phyloP scores from a whole-genome alignment of 2,797 vertebrate species.

The Telmatherina bonti region DNA sequence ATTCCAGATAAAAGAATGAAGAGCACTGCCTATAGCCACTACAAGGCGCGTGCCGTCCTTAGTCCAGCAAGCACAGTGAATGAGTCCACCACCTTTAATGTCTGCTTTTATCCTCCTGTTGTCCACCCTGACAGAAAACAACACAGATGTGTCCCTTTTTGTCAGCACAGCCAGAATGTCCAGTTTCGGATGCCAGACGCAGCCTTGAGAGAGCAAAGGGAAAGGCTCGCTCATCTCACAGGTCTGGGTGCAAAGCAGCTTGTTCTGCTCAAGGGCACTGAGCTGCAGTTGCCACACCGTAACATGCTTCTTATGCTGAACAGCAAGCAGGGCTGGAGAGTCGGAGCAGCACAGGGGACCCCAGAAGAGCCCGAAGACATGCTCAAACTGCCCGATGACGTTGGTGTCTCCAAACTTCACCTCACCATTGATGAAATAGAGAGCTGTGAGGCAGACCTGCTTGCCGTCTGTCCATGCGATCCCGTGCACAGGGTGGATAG shows the following conservation, averaged over 20 bases:
- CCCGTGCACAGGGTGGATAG: constrained; percentile 91
- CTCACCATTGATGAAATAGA: constrained; percentile 83
- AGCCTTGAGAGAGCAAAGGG: constrained; percentile 92
- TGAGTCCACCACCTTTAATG: constrained; percentile 82
- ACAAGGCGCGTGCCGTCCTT: constrained; percentile 92
- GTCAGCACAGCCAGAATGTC: constrained; percentile 91
- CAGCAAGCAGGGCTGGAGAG: constrained; percentile 87
- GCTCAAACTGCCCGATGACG: constrained; percentile 94
- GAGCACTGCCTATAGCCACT: constrained; percentile 89
- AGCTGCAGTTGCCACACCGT: constrained; percentile 92
- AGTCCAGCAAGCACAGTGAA: constrained; percentile 96
- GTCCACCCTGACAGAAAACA: constrained; percentile 87
- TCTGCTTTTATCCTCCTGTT: constrained; percentile 87
- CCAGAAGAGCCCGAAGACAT: constrained; percentile 93
- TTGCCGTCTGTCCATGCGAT: constrained; percentile 96
- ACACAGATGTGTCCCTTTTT: constrained; percentile 87
- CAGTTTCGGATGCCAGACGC: constrained; percentile 93
- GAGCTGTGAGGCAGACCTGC: constrained; percentile 89
- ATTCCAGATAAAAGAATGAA: constrained; percentile 93
- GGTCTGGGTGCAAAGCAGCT: constrained; percentile 89
- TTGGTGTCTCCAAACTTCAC: constrained; percentile 90
- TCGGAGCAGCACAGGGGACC: constrained; percentile 81
- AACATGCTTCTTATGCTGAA: constrained; percentile 93
- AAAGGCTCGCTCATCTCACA: constrained; percentile 91
- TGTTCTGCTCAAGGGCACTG: constrained; percentile 85